Conservation (phyloP, 1,140 invertebrate species). For the Eupristina koningsbergeri region DNA sequence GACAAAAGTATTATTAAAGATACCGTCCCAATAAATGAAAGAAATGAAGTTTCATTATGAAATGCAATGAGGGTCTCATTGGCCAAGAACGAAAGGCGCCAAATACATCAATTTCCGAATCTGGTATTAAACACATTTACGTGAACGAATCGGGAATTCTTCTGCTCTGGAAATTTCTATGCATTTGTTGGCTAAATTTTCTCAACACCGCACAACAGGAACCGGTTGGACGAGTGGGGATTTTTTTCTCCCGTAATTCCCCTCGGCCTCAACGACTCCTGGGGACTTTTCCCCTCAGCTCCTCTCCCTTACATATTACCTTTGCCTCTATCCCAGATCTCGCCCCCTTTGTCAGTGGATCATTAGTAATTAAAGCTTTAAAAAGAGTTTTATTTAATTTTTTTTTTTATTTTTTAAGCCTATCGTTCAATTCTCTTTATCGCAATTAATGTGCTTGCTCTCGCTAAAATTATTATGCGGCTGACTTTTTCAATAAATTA, state of each 20-base stretch:
- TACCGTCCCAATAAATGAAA: not conserved
- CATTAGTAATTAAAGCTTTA: too few species aligned
- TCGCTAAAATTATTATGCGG: too few species aligned
- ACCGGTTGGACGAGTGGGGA: constrained; percentile 11
- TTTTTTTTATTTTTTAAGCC: too few species aligned
- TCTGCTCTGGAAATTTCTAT: constrained; percentile 36
- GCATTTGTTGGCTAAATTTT: constrained; percentile 28
- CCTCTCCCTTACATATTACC: not conserved
- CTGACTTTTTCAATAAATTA: too few species aligned
- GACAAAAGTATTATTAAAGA: not conserved
- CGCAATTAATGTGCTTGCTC: too few species aligned
- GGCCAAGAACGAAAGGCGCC: not conserved
- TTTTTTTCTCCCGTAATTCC: not conserved
- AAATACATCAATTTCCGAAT: not conserved
- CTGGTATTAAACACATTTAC: not conserved
- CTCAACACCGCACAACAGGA: not conserved
- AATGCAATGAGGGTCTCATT: not conserved
- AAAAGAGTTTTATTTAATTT: too few species aligned
- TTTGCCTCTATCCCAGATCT: too few species aligned
- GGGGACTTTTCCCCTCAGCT: not conserved
- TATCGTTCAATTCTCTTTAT: too few species aligned
- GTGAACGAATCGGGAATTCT: not conserved
- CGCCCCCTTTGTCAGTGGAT: too few species aligned
- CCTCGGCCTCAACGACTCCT: not conserved
- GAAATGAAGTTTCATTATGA: not conserved